phyloP scores from a whole-genome alignment of 2,113 vertebrate species.

The Oenanthe oenanthe region DNA sequence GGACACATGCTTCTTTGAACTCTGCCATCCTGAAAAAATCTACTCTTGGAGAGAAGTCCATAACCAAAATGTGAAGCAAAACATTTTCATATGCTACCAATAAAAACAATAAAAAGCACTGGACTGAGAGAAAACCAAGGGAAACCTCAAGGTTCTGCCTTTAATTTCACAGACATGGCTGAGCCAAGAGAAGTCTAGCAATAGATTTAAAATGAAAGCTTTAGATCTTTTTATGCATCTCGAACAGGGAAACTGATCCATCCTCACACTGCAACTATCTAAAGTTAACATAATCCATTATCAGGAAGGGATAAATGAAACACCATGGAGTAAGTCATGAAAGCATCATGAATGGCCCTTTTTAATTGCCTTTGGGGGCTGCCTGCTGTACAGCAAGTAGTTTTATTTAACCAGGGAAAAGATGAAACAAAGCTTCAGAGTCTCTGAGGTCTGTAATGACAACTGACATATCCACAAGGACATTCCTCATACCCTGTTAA shows the following conservation, averaged over 20 bases:
- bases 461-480: not conserved
- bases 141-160: conserved; percentile 52
- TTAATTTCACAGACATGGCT: conserved; percentile 32
- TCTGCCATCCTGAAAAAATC: conserved; percentile 8
- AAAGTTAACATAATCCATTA: not conserved
- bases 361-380: not conserved
- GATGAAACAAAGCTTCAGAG: not conserved
- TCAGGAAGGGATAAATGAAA: conserved; percentile 2
- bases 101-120: conserved; percentile 11
- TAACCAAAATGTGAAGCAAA: not conserved
- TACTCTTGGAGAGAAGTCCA: not conserved
- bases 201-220: not conserved
- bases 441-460: not conserved
- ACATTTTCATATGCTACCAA: conserved; percentile 23
- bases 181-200: conserved; percentile 22
- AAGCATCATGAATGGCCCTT: not conserved
- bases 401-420: conserved; percentile 12
- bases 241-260: not conserved
- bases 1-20: not conserved
- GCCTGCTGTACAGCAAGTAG: not conserved
- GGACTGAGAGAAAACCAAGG: conserved; percentile 24
- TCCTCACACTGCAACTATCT: not conserved
- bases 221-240: conserved; percentile 4
- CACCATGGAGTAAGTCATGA: not conserved
- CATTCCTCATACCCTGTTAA: not conserved